Evolutionary conservation across 64 coral and sea anemone genomes (phyloP).

Genomic region (Anthopleura sola): DNA sequence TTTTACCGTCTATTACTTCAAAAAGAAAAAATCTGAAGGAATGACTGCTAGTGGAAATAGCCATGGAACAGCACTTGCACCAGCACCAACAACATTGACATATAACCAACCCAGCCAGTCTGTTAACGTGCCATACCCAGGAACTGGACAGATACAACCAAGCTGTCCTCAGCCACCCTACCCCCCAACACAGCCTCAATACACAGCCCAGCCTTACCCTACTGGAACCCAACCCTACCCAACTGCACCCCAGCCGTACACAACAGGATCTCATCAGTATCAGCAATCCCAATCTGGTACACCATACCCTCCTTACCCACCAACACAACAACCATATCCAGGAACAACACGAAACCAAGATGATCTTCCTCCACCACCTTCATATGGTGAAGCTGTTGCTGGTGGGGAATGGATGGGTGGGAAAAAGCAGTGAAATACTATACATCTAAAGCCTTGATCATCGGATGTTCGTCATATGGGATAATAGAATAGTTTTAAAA

Average conservation of each 20-base stretch:
- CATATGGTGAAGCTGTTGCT: neutral
- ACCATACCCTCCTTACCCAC: conserved; percentile 20
- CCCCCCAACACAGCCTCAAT: neutral
- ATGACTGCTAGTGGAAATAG: neutral
- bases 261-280: neutral
- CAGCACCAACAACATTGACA: conserved; percentile 10
- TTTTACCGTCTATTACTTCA: neutral
- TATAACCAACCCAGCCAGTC: neutral
- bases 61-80: neutral
- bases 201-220: neutral
- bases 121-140: neutral
- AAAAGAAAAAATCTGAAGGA: neutral
- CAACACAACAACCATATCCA: neutral
- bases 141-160: neutral
- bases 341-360: neutral
- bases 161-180: neutral
- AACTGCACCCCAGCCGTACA: neutral
- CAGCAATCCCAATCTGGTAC: neutral
- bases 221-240: neutral
- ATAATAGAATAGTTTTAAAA: too few species aligned
- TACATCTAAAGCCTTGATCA: too few species aligned
- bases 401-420: neutral
- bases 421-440: neutral
- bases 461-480: too few species aligned
- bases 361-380: neutral